Conservation (phyloP, 2,113 vertebrate genomes). For the Glareola pratincola region DNA sequence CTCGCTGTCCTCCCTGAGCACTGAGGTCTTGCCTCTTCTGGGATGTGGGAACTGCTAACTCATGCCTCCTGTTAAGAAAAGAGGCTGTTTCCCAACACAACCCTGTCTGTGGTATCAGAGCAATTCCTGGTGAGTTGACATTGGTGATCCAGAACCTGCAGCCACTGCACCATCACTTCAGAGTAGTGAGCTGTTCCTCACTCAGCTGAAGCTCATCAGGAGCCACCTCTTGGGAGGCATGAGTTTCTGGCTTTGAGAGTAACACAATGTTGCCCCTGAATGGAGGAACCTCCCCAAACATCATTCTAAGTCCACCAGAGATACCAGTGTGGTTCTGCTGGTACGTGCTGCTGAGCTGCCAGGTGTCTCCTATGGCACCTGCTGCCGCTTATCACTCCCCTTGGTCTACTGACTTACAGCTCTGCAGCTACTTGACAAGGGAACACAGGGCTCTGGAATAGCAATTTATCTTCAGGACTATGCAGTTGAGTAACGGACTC, state of each 20-base stretch:
- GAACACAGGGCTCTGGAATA: neutral
- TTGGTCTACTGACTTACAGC: neutral
- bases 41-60: neutral
- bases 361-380: neutral
- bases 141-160: neutral
- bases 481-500: neutral
- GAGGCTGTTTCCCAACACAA: neutral
- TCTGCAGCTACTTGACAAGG: neutral
- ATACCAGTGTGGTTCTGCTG: neutral
- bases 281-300: neutral
- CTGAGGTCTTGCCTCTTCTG: neutral
- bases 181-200: neutral
- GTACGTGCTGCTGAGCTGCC: neutral
- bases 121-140: neutral
- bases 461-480: neutral
- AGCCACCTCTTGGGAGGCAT: neutral
- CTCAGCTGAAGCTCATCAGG: neutral
- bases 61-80: neutral
- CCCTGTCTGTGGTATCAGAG: fast-evolving
- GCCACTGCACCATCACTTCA: neutral
- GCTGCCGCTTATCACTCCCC: neutral
- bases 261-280: fast-evolving
- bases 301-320: neutral
- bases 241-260: neutral
- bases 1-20: neutral